Evolutionary conservation across 1,140 invertebrate genomes (phyloP).

Genomic region (Drosophila punjabiensis): DNA sequence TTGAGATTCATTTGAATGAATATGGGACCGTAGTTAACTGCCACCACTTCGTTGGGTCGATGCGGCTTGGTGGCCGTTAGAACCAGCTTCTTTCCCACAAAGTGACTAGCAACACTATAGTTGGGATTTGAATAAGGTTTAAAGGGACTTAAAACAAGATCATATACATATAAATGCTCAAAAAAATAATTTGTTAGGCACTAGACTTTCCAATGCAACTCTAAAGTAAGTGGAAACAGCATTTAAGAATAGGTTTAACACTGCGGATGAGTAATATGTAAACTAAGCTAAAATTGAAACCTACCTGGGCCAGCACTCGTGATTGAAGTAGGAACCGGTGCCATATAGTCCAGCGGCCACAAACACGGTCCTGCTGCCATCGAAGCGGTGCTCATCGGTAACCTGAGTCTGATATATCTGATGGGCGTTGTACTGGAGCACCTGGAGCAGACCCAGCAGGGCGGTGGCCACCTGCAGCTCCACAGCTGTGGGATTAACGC

Average conservation of each 20-base stretch:
- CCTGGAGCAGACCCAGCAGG: slow-evolving; percentile 91
- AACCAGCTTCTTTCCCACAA: slow-evolving; percentile 90
- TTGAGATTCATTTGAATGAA: slow-evolving; percentile 89
- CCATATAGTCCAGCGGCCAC: slow-evolving; percentile 93
- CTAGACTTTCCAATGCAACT: too few relatives aligned
- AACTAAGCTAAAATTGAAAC: not conserved
- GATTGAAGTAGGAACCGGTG: slow-evolving; percentile 93
- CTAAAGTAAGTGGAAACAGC: too few relatives aligned
- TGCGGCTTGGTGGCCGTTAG: slow-evolving; percentile 89
- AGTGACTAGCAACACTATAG: slow-evolving; percentile 90
- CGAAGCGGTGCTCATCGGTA: slow-evolving; percentile 86
- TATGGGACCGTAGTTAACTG: slow-evolving; percentile 95
- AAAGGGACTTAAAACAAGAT: too few relatives aligned
- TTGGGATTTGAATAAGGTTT: not conserved
- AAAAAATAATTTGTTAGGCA: not conserved
- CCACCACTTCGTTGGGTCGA: slow-evolving; percentile 88
- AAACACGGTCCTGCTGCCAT: slow-evolving; percentile 87
- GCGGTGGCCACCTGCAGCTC: slow-evolving; percentile 88
- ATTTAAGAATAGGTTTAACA: not conserved
- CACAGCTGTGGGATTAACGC: slow-evolving; percentile 85
- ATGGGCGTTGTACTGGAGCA: slow-evolving; percentile 95
- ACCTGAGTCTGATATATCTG: slow-evolving; percentile 92
- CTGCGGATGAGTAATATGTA: slow-evolving; percentile 2
- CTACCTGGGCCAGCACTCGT: slow-evolving; percentile 92
- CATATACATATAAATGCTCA: not conserved